Conservation (phyloP, 2,113 vertebrate species). For the Cyprinodon brontotheroides region DNA sequence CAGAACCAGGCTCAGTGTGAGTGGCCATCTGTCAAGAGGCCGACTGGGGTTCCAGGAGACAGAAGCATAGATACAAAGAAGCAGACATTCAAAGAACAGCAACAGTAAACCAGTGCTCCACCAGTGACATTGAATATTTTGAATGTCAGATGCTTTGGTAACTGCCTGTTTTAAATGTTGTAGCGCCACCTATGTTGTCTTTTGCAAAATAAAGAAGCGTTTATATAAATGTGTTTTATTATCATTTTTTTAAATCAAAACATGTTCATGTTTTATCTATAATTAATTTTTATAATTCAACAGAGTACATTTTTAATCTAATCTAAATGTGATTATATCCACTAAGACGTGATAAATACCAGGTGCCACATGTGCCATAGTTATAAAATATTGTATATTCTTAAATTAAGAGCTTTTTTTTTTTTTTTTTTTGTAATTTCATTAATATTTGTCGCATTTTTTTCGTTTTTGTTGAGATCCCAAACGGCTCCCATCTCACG, state of each 20-base stretch:
- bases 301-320: neutral
- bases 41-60: too few species aligned
- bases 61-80: too few species aligned
- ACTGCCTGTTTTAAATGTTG: neutral
- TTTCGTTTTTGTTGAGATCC: conserved; percentile 30
- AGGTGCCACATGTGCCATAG: neutral
- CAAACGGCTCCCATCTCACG: conserved; percentile 59
- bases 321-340: neutral
- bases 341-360: neutral
- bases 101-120: neutral
- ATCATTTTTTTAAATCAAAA: neutral
- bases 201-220: neutral
- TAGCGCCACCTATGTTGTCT: neutral
- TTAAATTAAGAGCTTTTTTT: neutral
- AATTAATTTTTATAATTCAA: neutral
- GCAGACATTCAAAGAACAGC: too few species aligned
- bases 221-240: neutral
- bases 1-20: too few species aligned
- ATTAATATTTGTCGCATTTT: conserved; percentile 3
- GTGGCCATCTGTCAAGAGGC: too few species aligned
- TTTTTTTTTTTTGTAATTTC: neutral
- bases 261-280: neutral
- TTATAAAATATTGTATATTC: neutral
- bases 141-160: neutral
- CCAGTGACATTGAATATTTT: neutral